Evolutionary conservation across 2,113 vertebrate genomes (phyloP).

Genomic region (Hiodon tergisus): DNA sequence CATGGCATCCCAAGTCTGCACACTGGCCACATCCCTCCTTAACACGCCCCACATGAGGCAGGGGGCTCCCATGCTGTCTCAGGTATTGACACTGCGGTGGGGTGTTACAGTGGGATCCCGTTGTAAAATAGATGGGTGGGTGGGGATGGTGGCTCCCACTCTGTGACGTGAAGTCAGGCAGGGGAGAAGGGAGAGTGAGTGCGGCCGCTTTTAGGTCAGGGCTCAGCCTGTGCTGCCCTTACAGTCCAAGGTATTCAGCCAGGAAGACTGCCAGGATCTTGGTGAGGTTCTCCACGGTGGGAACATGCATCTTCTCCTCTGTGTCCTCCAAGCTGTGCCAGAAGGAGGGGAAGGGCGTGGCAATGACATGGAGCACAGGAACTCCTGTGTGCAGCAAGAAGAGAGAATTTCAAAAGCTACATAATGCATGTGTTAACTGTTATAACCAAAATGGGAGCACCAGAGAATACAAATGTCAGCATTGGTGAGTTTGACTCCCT

Average conservation of each 20-base stretch:
- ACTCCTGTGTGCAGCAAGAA: constrained; percentile 55
- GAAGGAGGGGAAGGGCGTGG: constrained; percentile 80
- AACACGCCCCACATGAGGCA: no score
- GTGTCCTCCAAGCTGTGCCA: constrained; percentile 81
- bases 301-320: constrained; percentile 72
- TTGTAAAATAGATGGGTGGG: neutral
- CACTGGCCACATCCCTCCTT: no score
- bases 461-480: neutral
- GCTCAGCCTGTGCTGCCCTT: constrained; percentile 12
- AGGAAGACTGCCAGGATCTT: constrained; percentile 74
- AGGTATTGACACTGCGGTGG: neutral
- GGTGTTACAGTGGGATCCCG: neutral
- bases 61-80: neutral
- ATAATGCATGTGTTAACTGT: neutral
- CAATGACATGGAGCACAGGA: constrained; percentile 76
- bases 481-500: neutral
- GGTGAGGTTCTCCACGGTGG: constrained; percentile 76
- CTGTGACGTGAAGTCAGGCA: neutral
- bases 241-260: constrained; percentile 74
- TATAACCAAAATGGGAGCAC: no score
- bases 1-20: no score
- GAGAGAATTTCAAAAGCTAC: neutral
- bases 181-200: neutral
- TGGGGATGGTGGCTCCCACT: neutral
- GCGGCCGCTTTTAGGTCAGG: neutral